Base-by-base conservation (phyloP, 2,113 vertebrate genomes). In the Myotis lucifugus region DNA sequence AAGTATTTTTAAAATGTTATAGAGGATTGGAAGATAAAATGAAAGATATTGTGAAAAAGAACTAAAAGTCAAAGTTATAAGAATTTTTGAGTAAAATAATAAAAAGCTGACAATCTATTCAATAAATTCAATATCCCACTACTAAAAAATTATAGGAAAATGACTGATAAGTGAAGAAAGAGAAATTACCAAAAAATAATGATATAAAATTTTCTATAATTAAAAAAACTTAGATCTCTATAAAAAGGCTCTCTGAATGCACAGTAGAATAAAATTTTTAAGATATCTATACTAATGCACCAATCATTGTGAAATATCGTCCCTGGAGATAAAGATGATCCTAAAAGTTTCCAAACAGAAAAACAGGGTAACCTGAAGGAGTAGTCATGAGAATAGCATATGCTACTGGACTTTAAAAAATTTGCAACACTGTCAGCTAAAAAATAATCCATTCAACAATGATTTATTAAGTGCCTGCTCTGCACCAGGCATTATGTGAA, bases 361-460 rank as follows among this genome's bases (percentile, higher is more conserved):
- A 83, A 66, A 13, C 3, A 82, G 23, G 3, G 32, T 91, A 54
- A 73, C 10, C 21, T 74, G 34, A 91, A 69, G 4, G 19, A 61
- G 13, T 19, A 72, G 32, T 89, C 81, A 69, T 84, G 66, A 78
- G 23, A 92, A 40, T 64, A 32, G 52, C 15, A 86, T 56, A 69
- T 6, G 9, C 17, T 91, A 1, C 50, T 64, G 29, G 17, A 67
- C 8, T 40, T 95, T 32, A 46, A 34, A 84, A 92, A 90, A 88
- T 27, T 0, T 93, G 42, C 13, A 84, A 32, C 18, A 84, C 29
- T 50, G 7, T 54, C 88, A 76, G 42, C 32, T 84, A 84, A 42
- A 87, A 94, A 90, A 79, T 42, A 84, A 91, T 91, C 54, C 40
- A 92, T 67, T 94, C 14, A 81, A 23, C 56, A 56, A 21, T 56